Conservation (phyloP, 2,113 vertebrate genomes). For the Atrichornis clamosus region DNA sequence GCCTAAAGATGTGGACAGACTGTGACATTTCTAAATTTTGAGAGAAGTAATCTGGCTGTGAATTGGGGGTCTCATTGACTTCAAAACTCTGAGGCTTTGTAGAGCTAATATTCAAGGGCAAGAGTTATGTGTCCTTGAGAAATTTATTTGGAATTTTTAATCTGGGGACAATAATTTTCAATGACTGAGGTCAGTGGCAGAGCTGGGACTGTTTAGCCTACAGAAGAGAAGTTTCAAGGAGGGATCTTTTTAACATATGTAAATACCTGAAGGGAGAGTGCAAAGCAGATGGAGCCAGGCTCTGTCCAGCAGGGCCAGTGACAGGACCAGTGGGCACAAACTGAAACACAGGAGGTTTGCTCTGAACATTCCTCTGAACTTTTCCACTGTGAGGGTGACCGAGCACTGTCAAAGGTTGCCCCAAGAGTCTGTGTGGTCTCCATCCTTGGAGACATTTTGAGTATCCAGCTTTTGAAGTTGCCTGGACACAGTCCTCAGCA, state of each 20-base stretch:
- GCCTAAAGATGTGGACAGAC: not conserved
- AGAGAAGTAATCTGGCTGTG: not conserved
- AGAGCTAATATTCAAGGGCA: not conserved
- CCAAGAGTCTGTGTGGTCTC: not conserved
- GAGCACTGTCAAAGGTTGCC: not conserved
- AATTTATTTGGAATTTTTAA: not conserved
- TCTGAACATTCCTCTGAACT: not conserved
- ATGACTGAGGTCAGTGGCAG: not conserved
- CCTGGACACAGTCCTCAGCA: not conserved
- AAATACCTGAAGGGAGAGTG: not conserved
- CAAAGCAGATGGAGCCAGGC: not conserved
- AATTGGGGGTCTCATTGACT: not conserved
- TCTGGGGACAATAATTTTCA: not conserved
- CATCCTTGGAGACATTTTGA: not conserved
- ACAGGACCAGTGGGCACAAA: not conserved
- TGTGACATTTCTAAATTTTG: not conserved
- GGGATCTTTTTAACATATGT: rapidly evolving
- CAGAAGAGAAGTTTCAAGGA: not conserved
- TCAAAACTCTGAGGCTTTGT: not conserved
- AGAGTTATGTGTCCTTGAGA: not conserved
- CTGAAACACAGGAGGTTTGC: not conserved
- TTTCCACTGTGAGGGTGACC: not conserved
- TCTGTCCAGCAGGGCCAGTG: not conserved
- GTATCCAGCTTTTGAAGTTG: not conserved
- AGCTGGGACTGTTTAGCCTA: not conserved